phyloP scores from a whole-genome alignment of 2,797 vertebrate species.

The Ptychobarbus kaznakovi region DNA sequence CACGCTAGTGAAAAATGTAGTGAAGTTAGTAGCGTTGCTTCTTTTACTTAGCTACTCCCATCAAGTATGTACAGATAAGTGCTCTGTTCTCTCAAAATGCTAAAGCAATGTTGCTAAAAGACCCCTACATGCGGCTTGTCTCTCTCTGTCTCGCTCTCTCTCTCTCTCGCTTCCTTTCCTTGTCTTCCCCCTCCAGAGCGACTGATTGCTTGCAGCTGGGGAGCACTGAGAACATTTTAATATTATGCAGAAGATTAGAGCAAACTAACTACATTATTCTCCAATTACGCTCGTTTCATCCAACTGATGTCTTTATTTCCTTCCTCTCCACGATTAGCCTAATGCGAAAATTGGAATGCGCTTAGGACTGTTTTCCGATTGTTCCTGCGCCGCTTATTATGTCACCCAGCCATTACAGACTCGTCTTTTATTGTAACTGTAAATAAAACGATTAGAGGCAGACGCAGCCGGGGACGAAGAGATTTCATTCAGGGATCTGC shows the following conservation, averaged over 20 bases:
- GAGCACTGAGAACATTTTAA: slow-evolving; percentile 87
- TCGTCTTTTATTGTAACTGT: slow-evolving; percentile 84
- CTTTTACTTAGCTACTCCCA: slow-evolving; percentile 6
- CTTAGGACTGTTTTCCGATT: slow-evolving; percentile 83
- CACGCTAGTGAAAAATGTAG: background rate
- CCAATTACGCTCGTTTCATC: slow-evolving; percentile 91
- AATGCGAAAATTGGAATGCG: slow-evolving; percentile 91
- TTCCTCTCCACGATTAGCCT: slow-evolving; percentile 88
- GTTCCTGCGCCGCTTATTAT: slow-evolving; percentile 83
- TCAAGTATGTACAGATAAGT: background rate
- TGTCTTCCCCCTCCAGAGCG: slow-evolving; percentile 72
- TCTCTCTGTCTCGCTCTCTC: slow-evolving; percentile 37
- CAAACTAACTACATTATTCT: slow-evolving; percentile 93
- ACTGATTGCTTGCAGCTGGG: slow-evolving; percentile 92
- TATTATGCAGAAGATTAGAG: slow-evolving; percentile 89
- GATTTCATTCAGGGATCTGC: slow-evolving; percentile 85
- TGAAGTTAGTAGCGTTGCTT: background rate
- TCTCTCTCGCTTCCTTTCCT: slow-evolving; percentile 59
- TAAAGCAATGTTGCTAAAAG: slow-evolving; percentile 34
- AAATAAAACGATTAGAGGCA: slow-evolving; percentile 87
- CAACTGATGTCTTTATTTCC: slow-evolving; percentile 89
- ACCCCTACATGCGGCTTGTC: slow-evolving; percentile 49
- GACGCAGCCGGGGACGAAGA: slow-evolving; percentile 78
- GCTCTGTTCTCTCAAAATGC: background rate
- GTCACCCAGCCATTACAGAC: slow-evolving; percentile 81